Conservation (phyloP, 1,140 invertebrate species). For the Gonatopus flavifemur region DNA sequence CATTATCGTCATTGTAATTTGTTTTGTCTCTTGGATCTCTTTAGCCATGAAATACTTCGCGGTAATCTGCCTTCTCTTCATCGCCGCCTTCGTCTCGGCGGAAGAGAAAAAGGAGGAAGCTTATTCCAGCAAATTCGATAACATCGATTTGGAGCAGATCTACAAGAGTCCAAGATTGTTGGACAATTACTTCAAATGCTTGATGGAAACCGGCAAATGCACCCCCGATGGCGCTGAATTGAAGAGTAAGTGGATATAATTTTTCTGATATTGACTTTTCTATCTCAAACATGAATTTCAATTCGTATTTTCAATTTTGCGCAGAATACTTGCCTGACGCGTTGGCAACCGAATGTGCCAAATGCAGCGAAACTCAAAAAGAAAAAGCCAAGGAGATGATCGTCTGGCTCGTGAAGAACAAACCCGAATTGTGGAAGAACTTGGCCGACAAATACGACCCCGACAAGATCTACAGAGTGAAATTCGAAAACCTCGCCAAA, state of each 20-base stretch:
- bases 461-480: slow-evolving; percentile 59
- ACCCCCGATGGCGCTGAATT: slow-evolving; percentile 71
- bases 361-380: slow-evolving; percentile 65
- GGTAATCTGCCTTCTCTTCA: slow-evolving; percentile 48
- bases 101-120: slow-evolving; percentile 26
- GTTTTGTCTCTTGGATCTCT: slow-evolving; percentile 19
- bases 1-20: background rate
- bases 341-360: slow-evolving; percentile 63
- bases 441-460: slow-evolving; percentile 66
- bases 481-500: slow-evolving; percentile 61
- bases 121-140: slow-evolving; percentile 75
- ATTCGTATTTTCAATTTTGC: slow-evolving; percentile 21
- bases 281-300: too few relatives aligned
- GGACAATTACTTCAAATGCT: slow-evolving; percentile 67
- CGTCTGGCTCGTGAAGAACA: slow-evolving; percentile 60
- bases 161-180: slow-evolving; percentile 68
- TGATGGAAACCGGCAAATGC: slow-evolving; percentile 68
- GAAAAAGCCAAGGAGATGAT: slow-evolving; percentile 60
- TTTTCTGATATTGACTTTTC: too few relatives aligned
- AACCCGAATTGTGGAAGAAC: slow-evolving; percentile 61
- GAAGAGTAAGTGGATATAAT: slow-evolving; percentile 71
- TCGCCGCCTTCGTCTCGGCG: slow-evolving; percentile 44
- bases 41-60: slow-evolving; percentile 45
- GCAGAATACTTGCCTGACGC: slow-evolving; percentile 64
- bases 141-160: slow-evolving; percentile 70